Percentiles rank a stretch among this genome's conserved stretches.
Evolutionary conservation across 1,140 invertebrate genomes (phyloP).

Genomic region (Zaprionus inermis): DNA sequence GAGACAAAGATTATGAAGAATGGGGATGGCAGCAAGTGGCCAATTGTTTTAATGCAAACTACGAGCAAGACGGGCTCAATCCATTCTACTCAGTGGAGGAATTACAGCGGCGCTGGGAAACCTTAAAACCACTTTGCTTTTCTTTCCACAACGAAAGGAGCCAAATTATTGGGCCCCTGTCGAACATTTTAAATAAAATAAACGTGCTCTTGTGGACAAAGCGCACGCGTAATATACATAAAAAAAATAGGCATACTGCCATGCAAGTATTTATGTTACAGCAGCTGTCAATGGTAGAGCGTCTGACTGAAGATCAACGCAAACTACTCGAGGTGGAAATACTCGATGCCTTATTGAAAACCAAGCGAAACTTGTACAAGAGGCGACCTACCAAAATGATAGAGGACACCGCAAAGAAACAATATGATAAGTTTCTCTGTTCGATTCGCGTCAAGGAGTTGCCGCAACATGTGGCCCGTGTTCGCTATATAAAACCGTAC

Average conservation of each 20-base stretch:
- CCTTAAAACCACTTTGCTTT: slow-evolving; percentile 35
- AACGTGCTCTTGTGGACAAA: slow-evolving; percentile 22
- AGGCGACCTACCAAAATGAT: not conserved
- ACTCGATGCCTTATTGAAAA: slow-evolving; percentile 38
- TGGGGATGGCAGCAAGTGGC: slow-evolving; percentile 70
- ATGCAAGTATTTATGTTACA: slow-evolving; percentile 35
- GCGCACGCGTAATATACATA: not conserved
- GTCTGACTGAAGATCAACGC: slow-evolving; percentile 28
- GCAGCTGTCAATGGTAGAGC: slow-evolving; percentile 45
- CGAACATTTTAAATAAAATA: slow-evolving; percentile 38
- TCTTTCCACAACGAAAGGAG: slow-evolving; percentile 21
- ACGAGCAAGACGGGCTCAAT: slow-evolving; percentile 24
- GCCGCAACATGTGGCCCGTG: not conserved
- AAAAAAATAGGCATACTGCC: not conserved
- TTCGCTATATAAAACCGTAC: not conserved
- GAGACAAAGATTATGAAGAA: slow-evolving; percentile 55
- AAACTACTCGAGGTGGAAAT: slow-evolving; percentile 55
- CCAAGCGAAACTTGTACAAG: slow-evolving; percentile 15
- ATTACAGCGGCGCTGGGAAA: slow-evolving; percentile 60
- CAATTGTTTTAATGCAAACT: slow-evolving; percentile 55
- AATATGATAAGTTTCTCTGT: slow-evolving; percentile 55
- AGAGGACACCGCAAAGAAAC: slow-evolving; percentile 4
- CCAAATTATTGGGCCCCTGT: slow-evolving; percentile 36
- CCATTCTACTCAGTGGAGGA: slow-evolving; percentile 46
- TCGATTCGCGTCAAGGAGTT: slow-evolving; percentile 30